phyloP scores from a whole-genome alignment of 92 coral and sea anemone species.

The Desmophyllum pertusum region DNA sequence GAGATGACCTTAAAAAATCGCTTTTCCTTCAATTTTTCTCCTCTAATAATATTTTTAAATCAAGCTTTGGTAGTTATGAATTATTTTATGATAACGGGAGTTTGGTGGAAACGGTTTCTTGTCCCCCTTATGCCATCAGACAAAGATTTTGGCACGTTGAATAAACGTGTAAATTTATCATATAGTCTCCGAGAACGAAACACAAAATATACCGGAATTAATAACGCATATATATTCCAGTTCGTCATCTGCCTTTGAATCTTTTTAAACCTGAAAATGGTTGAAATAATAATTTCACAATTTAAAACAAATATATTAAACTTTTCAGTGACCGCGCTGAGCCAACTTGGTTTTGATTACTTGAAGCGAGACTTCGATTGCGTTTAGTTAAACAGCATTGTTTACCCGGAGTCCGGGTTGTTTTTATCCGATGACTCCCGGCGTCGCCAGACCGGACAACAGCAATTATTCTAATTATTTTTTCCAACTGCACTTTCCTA shows the following conservation, averaged over 20 bases:
- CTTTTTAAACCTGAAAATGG: not conserved
- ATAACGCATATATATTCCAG: not conserved
- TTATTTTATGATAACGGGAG: not conserved
- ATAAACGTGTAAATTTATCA: too few relatives aligned
- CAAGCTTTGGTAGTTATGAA: not conserved
- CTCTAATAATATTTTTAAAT: not conserved
- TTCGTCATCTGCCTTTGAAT: not conserved
- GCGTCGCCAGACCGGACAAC: not conserved
- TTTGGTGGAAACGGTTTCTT: not conserved
- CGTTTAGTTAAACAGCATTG: not conserved
- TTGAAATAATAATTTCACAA: not conserved
- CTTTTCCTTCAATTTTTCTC: not conserved
- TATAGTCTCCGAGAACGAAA: not conserved
- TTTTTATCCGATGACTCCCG: not conserved
- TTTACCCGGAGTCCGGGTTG: not conserved
- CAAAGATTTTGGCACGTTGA: not conserved
- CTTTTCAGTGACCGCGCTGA: not conserved
- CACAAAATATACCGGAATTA: not conserved
- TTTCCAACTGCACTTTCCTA: not conserved
- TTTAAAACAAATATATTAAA: not conserved
- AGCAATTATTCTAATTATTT: not conserved
- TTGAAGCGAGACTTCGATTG: not conserved
- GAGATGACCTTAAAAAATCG: not conserved
- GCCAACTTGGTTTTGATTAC: not conserved
- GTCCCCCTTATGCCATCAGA: too few relatives aligned